phyloP scores from a whole-genome alignment of 1,140 invertebrate genomes.

The Arion vulgaris region DNA sequence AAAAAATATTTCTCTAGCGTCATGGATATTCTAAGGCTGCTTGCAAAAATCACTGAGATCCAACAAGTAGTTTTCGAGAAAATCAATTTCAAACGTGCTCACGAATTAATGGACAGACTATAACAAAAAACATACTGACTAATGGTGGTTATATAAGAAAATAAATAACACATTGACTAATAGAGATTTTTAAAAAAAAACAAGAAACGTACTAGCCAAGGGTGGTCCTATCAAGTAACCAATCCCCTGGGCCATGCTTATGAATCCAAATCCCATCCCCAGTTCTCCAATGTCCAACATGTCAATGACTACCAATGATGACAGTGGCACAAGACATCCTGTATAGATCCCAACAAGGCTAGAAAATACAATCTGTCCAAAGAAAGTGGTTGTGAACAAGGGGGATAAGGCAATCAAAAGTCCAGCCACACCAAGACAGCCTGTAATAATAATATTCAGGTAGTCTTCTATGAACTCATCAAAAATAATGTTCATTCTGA shows the following conservation, averaged over 20 bases:
- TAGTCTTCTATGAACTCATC: no score
- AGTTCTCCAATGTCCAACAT: constrained; percentile 40
- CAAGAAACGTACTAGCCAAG: constrained; percentile 38
- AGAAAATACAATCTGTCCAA: constrained; percentile 26
- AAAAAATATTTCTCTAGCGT: not conserved
- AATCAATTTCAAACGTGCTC: no score
- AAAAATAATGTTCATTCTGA: no score
- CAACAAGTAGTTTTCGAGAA: no score
- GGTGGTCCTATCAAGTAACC: constrained; percentile 46
- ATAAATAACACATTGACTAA: not conserved
- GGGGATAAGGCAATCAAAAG: not conserved
- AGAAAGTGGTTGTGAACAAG: constrained; percentile 21
- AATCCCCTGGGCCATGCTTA: constrained; percentile 39
- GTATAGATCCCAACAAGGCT: constrained; percentile 43
- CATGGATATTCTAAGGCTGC: no score
- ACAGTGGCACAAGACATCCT: constrained; percentile 41
- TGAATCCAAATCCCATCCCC: constrained; percentile 38
- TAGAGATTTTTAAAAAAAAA: constrained; percentile 8
- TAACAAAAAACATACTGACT: not conserved
- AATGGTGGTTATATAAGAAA: not conserved
- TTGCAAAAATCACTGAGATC: no score
- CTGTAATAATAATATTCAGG: constrained; percentile 10
- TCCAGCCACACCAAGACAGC: constrained; percentile 19
- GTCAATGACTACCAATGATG: constrained; percentile 42
- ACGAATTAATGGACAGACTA: no score